phyloP scores from a whole-genome alignment of 2,113 vertebrate species.

The Cyrtonyx montezumae region DNA sequence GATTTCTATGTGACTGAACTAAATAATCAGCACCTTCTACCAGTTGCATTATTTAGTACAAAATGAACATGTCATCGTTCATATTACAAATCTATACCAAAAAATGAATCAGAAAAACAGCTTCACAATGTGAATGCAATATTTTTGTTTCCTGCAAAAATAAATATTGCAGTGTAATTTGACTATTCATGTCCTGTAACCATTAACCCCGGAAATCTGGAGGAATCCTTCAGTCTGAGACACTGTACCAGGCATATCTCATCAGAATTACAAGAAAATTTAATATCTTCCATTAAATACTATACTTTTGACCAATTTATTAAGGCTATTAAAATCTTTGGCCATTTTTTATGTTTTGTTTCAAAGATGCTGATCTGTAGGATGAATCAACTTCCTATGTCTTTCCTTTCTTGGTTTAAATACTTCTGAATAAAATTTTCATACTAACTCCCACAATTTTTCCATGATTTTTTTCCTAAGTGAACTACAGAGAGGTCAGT shows the following conservation, averaged over 20 bases:
- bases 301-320: neutral
- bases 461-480: neutral
- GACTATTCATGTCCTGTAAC: neutral
- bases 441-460: neutral
- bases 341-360: neutral
- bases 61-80: neutral
- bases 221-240: neutral
- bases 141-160: neutral
- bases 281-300: neutral
- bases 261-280: neutral
- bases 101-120: neutral
- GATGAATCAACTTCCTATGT: neutral
- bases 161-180: neutral
- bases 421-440: neutral
- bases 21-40: neutral
- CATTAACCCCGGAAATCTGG: neutral
- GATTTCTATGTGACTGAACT: neutral
- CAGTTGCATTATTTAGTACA: neutral
- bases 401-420: neutral
- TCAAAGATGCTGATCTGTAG: neutral
- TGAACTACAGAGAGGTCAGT: neutral
- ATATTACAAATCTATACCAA: neutral
- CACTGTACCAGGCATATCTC: neutral
- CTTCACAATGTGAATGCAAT: neutral
- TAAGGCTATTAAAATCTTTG: neutral